A percentile compares a stretch with the other conserved stretches of the same genome.
Evolutionary conservation across 2,113 vertebrate genomes (phyloP).

Genomic region (Crotophaga sulcirostris): DNA sequence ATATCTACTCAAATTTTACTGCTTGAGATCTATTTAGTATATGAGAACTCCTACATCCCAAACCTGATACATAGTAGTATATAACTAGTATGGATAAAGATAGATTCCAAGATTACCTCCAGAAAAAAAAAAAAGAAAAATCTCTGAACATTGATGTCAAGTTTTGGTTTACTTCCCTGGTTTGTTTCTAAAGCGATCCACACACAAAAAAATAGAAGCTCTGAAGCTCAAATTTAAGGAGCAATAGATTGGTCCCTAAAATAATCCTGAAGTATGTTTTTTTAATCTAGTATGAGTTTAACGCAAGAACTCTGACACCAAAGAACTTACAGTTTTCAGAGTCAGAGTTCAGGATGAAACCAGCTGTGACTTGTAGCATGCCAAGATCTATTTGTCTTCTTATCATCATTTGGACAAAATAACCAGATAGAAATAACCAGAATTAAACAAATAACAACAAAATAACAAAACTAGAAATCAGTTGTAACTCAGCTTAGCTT

Average conservation of each 20-base stretch:
- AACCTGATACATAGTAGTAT: not conserved
- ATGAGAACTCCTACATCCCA: not conserved
- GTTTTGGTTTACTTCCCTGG: not conserved
- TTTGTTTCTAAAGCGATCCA: not conserved
- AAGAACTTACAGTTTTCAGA: not conserved
- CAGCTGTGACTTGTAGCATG: not conserved
- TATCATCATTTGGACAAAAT: not conserved
- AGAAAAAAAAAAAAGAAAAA: not conserved
- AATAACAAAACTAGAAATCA: not conserved
- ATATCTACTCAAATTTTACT: not conserved
- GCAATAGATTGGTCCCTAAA: not conserved
- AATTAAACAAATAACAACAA: no score
- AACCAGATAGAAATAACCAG: not conserved
- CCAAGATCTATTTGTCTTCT: not conserved
- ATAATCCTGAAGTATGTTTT: not conserved
- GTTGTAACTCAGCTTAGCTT: not conserved
- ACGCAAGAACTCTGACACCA: not conserved
- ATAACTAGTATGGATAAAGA: not conserved
- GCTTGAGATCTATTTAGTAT: not conserved
- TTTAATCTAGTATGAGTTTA: not conserved
- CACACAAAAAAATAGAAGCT: not conserved
- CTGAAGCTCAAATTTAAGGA: not conserved
- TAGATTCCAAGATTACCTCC: not conserved
- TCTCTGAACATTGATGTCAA: not conserved
- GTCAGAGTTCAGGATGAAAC: fast-evolving